Evolutionary conservation across 2,888 invertebrate genomes (phyloP).

Genomic region (Caenorhabditis virilis): DNA sequence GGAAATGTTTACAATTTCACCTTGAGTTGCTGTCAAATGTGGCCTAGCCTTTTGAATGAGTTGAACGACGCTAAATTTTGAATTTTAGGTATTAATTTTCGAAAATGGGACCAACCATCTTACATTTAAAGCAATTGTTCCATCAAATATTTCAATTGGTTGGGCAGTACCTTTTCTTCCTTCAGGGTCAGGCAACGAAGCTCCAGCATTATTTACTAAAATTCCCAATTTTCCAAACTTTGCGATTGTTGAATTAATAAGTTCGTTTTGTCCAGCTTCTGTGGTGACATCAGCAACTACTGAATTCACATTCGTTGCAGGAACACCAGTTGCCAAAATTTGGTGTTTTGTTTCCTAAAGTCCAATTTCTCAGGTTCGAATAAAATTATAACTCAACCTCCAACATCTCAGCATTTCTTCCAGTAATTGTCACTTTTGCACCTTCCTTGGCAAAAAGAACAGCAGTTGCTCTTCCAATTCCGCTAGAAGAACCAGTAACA

Average conservation of each 20-base stretch:
- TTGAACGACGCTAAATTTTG: conserved; percentile 14
- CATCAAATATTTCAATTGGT: conserved; percentile 6
- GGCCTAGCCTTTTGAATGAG: conserved; percentile 19
- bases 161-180: conserved; percentile 2
- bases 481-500: conserved; percentile 4
- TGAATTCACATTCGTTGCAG: conserved; percentile 7
- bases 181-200: conserved; percentile 9
- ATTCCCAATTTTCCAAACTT: conserved; percentile 21
- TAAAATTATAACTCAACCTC: background rate
- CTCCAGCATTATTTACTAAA: conserved; percentile 21
- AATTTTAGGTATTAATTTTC: background rate
- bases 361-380: too few relatives aligned
- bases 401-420: conserved; percentile 4
- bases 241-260: conserved; percentile 11
- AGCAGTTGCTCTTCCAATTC: conserved; percentile 8
- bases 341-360: background rate
- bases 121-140: conserved; percentile 12
- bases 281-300: conserved; percentile 8
- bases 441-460: conserved; percentile 5
- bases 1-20: conserved; percentile 28
- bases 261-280: conserved; percentile 7
- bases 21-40: conserved; percentile 12
- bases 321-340: conserved; percentile 4
- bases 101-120: too few relatives aligned
- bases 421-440: conserved; percentile 11